phyloP scores from a whole-genome alignment of 2,797 vertebrate genomes.

The Acomys russatus region DNA sequence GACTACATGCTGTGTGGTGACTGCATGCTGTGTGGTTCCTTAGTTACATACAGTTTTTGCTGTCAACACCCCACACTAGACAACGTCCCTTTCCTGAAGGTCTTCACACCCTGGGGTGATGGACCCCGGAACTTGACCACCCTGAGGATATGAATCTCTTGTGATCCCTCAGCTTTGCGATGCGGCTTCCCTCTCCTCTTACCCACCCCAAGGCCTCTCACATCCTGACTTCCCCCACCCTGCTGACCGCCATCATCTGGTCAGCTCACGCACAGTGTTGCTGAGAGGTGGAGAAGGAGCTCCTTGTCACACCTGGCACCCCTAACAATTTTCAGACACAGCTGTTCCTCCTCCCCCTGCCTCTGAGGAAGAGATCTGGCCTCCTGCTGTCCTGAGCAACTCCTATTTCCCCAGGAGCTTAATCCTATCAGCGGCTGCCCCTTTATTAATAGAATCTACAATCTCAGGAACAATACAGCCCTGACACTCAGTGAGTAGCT shows the following conservation, averaged over 20 bases:
- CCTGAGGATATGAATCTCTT: not conserved
- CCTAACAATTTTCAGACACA: not conserved
- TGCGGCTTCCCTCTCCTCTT: too few species aligned
- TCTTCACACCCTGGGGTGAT: not conserved
- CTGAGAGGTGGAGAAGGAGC: not conserved
- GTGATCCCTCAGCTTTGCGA: not conserved
- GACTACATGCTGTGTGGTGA: not conserved
- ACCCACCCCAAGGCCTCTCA: not conserved
- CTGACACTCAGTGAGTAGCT: not conserved
- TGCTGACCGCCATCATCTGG: not conserved
- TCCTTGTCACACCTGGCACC: not conserved
- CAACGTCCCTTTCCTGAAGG: not conserved
- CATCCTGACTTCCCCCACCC: not conserved
- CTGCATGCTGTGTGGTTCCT: not conserved
- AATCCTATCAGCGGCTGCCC: not conserved
- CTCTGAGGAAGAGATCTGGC: not conserved
- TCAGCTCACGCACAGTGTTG: not conserved
- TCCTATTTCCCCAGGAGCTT: not conserved
- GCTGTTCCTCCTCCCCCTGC: not conserved
- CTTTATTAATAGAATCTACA: slow-evolving; percentile 5
- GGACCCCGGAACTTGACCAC: not conserved
- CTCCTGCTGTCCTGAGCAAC: not conserved
- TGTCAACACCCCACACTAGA: not conserved
- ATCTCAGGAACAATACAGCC: not conserved
- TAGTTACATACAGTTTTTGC: not conserved